phyloP scores from a whole-genome alignment of 1,140 invertebrate species.

The Papilio glaucus region DNA sequence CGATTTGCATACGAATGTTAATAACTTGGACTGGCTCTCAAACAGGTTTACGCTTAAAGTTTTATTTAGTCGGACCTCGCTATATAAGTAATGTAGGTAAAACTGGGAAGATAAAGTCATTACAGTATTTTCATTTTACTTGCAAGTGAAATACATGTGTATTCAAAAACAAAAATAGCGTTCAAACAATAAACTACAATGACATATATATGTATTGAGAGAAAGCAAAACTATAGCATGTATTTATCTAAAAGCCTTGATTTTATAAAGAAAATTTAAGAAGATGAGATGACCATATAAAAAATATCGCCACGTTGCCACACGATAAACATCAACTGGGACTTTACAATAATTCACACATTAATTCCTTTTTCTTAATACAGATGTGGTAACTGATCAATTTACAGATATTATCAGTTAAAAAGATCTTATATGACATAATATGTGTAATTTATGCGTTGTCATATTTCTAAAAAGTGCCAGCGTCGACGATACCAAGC shows the following conservation, averaged over 20 bases:
- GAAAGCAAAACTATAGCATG: too few relatives aligned
- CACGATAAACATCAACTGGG: background rate
- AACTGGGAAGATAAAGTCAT: slow-evolving; percentile 14
- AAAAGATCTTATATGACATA: background rate
- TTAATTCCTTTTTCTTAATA: background rate
- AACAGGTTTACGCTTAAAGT: slow-evolving; percentile 52
- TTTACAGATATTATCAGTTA: background rate
- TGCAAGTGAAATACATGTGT: background rate
- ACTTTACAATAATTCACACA: background rate
- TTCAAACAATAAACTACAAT: too few relatives aligned
- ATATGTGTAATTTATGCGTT: background rate
- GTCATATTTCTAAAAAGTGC: background rate
- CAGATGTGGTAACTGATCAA: background rate
- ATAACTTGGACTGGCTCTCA: slow-evolving; percentile 61
- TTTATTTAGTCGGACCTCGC: slow-evolving; percentile 37
- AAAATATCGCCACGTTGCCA: too few relatives aligned
- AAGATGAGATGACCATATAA: background rate
- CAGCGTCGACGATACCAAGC: too few relatives aligned
- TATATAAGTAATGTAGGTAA: slow-evolving; percentile 33
- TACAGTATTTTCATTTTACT: slow-evolving; percentile 13
- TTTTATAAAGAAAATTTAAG: background rate
- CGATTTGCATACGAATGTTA: slow-evolving; percentile 76
- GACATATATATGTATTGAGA: too few relatives aligned
- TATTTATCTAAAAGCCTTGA: background rate
- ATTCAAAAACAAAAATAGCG: too few relatives aligned